Evolutionary conservation across 2,888 invertebrate species (phyloP).

Genomic region (Plagiodera versicolora): DNA sequence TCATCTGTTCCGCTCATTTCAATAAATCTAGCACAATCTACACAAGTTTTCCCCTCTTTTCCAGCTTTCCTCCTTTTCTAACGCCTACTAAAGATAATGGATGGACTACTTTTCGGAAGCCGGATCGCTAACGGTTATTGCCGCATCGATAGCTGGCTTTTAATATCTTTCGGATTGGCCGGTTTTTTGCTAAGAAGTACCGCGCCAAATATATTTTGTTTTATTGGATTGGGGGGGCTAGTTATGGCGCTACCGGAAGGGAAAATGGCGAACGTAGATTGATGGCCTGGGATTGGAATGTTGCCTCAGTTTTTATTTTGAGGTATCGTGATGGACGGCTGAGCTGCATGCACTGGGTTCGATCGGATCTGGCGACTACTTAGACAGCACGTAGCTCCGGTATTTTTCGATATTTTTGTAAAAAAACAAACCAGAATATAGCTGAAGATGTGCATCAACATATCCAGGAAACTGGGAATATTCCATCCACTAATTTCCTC

Average conservation of each 20-base stretch:
- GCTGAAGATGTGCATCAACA: too few relatives aligned
- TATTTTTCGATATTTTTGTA: too few relatives aligned
- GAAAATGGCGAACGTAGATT: not conserved
- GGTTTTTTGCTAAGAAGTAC: slow-evolving; percentile 23
- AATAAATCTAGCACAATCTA: slow-evolving; percentile 36
- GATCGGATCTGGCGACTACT: too few relatives aligned
- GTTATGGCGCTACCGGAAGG: not conserved
- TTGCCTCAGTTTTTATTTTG: not conserved
- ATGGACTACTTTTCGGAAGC: slow-evolving; percentile 32
- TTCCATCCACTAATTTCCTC: too few relatives aligned
- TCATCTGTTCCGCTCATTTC: slow-evolving; percentile 37
- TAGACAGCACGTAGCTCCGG: too few relatives aligned
- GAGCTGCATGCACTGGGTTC: not conserved
- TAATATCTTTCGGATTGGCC: slow-evolving; percentile 32
- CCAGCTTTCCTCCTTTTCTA: slow-evolving; percentile 20
- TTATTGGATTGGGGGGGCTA: slow-evolving; percentile 13
- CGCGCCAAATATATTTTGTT: slow-evolving; percentile 24
- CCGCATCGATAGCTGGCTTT: slow-evolving; percentile 31
- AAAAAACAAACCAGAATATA: too few relatives aligned
- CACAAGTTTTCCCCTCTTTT: slow-evolving; percentile 30
- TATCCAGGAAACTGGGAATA: too few relatives aligned
- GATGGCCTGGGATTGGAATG: not conserved
- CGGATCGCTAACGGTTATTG: slow-evolving; percentile 35
- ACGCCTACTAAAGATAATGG: slow-evolving; percentile 32
- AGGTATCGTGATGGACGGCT: not conserved